Evolutionary conservation across 2,113 vertebrate species (phyloP), one percentile per base, ranked within the genome.

Genomic region (Albula goreensis): DNA sequence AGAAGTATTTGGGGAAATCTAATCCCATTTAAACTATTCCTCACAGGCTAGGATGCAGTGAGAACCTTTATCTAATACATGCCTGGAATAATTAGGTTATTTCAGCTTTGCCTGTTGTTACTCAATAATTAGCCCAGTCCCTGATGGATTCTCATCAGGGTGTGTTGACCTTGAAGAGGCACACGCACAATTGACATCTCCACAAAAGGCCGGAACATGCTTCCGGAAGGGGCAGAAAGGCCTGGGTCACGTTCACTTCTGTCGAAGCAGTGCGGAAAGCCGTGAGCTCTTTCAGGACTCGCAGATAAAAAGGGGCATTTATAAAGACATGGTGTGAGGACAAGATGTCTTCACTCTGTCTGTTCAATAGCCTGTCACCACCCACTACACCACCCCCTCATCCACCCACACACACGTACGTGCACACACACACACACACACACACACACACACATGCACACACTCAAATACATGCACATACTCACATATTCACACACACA

Each of bases 121-220:
- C 90, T 93, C 91, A 91, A 93, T 94, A 93, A 95, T 94, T 92
- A 89, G 90, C 60, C 81, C 81, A 87, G 88, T 93, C 92, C 85
- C 90, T 50, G 87, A 88, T 89, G 92, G 86, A 91, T 94, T 94
- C 90, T 93, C 92, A 94, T 94, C 92, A 92, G 91, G 87, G 87
- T 83, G 70, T 57, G 84, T 80, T 91, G 94, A 95, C 93, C 93
- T 95, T 95, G 92, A 87, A 74, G 90, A 92, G 91, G 92, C 88
- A 89, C 91, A 92, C 80, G 89, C 88, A 91, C 90, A 90, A 86
- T 85, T 93, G 93, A 94, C 92, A 93, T 93, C 93, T 92, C 91
- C 90, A 92, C 93, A 90, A 91, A 88, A 90, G 89, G 90, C 51
- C 78, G 84, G 88, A 91, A 93, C 87, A 81, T 41, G 86, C 89